Conservation (phyloP, 2,888 invertebrate genomes). For the Oscheius myriophilus region DNA sequence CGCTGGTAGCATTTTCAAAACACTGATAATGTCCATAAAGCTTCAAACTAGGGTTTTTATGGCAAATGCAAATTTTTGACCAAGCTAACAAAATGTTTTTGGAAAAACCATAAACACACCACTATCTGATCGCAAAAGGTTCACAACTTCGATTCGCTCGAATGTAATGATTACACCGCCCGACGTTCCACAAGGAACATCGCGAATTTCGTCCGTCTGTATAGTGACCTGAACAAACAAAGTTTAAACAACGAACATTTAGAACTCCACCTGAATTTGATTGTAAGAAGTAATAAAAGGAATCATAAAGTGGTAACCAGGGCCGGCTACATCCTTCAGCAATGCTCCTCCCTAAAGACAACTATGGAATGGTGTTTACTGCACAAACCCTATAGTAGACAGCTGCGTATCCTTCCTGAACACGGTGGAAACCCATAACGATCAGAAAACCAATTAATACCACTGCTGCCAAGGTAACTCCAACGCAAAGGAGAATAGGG, state of each 20-base stretch:
- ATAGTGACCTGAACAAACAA: conserved; percentile 9
- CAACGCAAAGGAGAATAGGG: no score
- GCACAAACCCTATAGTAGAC: conserved; percentile 12
- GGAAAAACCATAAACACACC: not conserved
- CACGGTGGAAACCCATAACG: conserved; percentile 4
- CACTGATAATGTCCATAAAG: no score
- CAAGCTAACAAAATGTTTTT: no score
- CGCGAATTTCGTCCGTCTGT: conserved; percentile 7
- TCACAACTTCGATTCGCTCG: conserved; percentile 21
- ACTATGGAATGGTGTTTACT: not conserved
- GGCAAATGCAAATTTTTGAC: no score
- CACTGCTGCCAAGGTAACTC: no score
- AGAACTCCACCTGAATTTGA: conserved; percentile 8
- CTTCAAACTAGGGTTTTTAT: no score
- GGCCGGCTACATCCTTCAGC: conserved; percentile 7
- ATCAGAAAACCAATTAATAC: not conserved
- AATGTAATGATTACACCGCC: conserved; percentile 10
- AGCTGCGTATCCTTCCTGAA: conserved; percentile 12
- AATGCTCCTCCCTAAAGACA: conserved; percentile 12
- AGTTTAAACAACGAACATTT: not conserved
- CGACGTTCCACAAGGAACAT: conserved; percentile 17
- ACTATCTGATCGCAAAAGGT: conserved; percentile 1
- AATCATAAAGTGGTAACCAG: conserved; percentile 13
- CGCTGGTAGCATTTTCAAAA: no score
- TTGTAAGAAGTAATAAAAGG: conserved; percentile 16